phyloP scores from a whole-genome alignment of 2,888 invertebrate genomes.

The Microdon myrmicae region DNA sequence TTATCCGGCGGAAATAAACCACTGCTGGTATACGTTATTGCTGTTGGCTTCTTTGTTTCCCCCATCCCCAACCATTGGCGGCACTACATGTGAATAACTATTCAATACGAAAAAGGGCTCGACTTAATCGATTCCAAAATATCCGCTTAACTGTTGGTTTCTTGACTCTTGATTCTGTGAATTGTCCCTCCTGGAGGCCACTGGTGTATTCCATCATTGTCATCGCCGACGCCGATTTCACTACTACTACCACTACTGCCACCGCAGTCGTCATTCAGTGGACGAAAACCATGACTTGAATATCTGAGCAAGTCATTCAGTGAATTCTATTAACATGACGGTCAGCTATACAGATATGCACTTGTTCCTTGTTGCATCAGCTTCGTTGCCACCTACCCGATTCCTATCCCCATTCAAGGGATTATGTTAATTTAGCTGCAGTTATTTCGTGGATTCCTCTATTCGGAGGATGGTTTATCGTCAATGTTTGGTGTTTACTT shows the following conservation, averaged over 20 bases:
- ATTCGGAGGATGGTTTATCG: no score
- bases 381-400: no score
- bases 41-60: background rate
- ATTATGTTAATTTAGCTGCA: conserved; percentile 40
- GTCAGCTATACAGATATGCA: background rate
- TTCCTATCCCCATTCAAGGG: no score
- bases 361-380: conserved; percentile 19
- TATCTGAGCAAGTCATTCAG: conserved; percentile 37
- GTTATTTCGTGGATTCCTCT: conserved; percentile 2
- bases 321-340: conserved; percentile 38
- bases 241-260: background rate
- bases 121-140: conserved; percentile 35
- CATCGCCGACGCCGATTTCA: background rate
- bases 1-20: conserved; percentile 52
- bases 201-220: conserved; percentile 20
- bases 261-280: conserved; percentile 12
- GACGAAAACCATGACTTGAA: conserved; percentile 44
- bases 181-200: conserved; percentile 14
- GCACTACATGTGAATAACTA: conserved; percentile 33
- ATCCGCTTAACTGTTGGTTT: conserved; percentile 39
- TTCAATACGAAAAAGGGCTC: conserved; percentile 29
- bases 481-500: conserved; percentile 39
- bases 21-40: conserved; percentile 31
- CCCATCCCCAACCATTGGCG: no score
- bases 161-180: conserved; percentile 40